Conservation (phyloP, 2,797 vertebrate genomes). For the Micropoecilia bifurca region DNA sequence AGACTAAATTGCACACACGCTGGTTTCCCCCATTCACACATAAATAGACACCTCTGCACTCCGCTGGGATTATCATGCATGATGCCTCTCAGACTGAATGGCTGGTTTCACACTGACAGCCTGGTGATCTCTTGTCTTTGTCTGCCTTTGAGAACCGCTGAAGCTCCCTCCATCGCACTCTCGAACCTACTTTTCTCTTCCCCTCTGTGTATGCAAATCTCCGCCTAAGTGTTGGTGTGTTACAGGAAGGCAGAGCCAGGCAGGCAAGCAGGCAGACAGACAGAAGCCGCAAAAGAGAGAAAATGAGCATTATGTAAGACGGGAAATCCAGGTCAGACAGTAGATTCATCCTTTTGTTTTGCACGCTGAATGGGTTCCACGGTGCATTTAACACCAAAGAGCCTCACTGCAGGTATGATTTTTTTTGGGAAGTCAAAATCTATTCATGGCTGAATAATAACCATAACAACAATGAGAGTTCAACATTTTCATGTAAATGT, state of each 20-base stretch:
- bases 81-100: constrained; percentile 71
- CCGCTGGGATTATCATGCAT: constrained; percentile 69
- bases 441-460: neutral
- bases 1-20: constrained; percentile 31
- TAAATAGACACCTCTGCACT: constrained; percentile 45
- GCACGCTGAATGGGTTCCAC: constrained; percentile 6
- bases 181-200: constrained; percentile 27
- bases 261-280: constrained; percentile 27
- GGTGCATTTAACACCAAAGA: constrained; percentile 24
- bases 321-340: constrained; percentile 70
- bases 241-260: constrained; percentile 37
- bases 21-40: constrained; percentile 30
- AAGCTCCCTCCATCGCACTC: constrained; percentile 48
- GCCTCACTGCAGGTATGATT: constrained; percentile 4
- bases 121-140: constrained; percentile 70
- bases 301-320: constrained; percentile 70
- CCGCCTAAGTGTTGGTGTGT: constrained; percentile 49
- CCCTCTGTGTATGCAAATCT: constrained; percentile 66
- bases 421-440: constrained; percentile 1
- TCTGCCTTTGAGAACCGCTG: constrained; percentile 52
- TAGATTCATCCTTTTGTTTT: constrained; percentile 48
- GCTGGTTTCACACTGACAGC: constrained; percentile 72
- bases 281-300: constrained; percentile 32
- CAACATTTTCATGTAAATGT: neutral
- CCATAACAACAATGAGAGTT: neutral